phyloP scores from a whole-genome alignment of 2,888 invertebrate genomes.

The Drosophila cracens region DNA sequence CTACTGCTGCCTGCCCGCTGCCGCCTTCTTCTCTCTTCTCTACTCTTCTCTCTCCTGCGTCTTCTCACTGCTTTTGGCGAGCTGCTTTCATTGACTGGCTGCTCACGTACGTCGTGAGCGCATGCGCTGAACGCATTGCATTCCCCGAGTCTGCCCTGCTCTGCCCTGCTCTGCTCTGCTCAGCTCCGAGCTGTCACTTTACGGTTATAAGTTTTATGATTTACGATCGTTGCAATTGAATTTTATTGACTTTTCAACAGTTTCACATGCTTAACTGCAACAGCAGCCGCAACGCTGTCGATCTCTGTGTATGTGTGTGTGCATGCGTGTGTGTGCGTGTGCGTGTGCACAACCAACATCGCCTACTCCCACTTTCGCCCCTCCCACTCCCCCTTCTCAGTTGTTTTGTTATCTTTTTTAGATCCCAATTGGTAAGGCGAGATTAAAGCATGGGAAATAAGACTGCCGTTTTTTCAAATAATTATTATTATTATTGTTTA shows the following conservation, averaged over 20 bases:
- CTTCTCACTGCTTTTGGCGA: conserved; percentile 4
- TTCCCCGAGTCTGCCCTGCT: conserved; percentile 72
- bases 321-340: background rate
- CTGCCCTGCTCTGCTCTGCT: conserved; percentile 48
- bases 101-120: conserved; percentile 73
- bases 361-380: conserved; percentile 39
- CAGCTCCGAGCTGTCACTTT: conserved; percentile 73
- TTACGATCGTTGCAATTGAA: conserved; percentile 81
- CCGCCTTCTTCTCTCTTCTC: conserved; percentile 6
- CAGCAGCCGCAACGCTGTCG: conserved; percentile 8
- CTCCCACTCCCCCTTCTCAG: conserved; percentile 7
- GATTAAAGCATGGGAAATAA: conserved; percentile 12
- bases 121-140: conserved; percentile 61
- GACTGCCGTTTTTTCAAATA: background rate
- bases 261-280: conserved; percentile 57
- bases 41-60: background rate
- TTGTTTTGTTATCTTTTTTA: conserved; percentile 25
- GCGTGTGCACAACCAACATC: background rate
- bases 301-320: background rate
- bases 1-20: conserved; percentile 9
- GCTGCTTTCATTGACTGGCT: conserved; percentile 60
- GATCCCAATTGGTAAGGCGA: conserved; percentile 25
- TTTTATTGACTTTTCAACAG: conserved; percentile 83
- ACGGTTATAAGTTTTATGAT: conserved; percentile 84
- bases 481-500: background rate